Percentiles rank a stretch among this genome's conserved stretches.
Conservation (phyloP, 1,140 invertebrate genomes). For the Vanessa atalanta region DNA sequence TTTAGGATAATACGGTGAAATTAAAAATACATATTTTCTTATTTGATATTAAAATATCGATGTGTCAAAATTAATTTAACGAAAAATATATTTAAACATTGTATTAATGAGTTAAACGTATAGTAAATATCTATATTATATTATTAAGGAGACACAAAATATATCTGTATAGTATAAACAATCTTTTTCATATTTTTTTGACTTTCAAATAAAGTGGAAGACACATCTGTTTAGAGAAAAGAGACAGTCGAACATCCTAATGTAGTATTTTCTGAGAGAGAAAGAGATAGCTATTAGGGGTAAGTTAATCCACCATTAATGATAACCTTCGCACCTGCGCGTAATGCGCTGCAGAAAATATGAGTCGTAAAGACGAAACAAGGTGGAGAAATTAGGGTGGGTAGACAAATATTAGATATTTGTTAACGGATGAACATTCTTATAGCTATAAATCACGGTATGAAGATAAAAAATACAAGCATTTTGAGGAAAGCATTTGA, state of each 20-base stretch:
- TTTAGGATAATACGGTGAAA: too few relatives aligned
- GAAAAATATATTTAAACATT: too few relatives aligned
- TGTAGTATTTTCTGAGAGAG: constrained; percentile 23
- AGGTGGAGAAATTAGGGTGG: constrained; percentile 42
- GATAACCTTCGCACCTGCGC: constrained; percentile 70
- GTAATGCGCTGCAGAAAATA: constrained; percentile 60
- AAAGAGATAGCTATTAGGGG: constrained; percentile 48
- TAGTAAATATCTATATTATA: too few relatives aligned
- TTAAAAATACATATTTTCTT: too few relatives aligned
- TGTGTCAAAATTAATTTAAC: too few relatives aligned
- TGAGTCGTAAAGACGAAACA: constrained; percentile 50
- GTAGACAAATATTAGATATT: constrained; percentile 37
- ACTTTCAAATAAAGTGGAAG: constrained; percentile 8
- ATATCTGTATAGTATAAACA: too few relatives aligned
- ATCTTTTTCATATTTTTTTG: neutral
- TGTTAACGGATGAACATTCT: constrained; percentile 31
- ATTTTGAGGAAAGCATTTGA: neutral
- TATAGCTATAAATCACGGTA: constrained; percentile 24
- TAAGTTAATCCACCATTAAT: constrained; percentile 66
- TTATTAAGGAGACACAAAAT: too few relatives aligned
- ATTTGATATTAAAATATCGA: too few relatives aligned
- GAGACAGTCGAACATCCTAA: constrained; percentile 24
- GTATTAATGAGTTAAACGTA: too few relatives aligned
- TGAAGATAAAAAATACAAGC: constrained; percentile 11
- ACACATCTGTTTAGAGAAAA: constrained; percentile 41